These are phyloP conservation scores for Phaonia tiefii DNA, from an alignment of 2,888 invertebrate species.

Conservation along the genomic window DNA sequence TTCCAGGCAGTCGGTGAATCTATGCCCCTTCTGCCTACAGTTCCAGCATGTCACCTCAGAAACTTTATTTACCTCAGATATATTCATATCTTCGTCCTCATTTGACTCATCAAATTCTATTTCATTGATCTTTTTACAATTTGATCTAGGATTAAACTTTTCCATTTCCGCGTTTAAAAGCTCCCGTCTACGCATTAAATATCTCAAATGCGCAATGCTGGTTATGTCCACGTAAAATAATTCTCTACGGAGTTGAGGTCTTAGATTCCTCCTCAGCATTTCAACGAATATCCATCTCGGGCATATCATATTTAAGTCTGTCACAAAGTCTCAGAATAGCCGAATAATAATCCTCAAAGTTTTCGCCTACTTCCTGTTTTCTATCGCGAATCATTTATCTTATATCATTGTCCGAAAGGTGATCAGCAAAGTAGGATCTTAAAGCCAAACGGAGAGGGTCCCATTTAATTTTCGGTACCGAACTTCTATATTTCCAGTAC, in stretches of 20 bases:
- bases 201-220: neutral
- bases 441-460: neutral
- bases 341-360: neutral
- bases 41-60: conserved; percentile 35
- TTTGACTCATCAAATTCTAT: no score
- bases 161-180: neutral
- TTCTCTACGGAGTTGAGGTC: conserved; percentile 14
- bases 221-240: conserved; percentile 17
- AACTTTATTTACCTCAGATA: no score
- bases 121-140: neutral
- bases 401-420: conserved; percentile 1
- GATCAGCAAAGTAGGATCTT: conserved; percentile 10
- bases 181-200: neutral
- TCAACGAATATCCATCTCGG: neutral
- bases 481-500: conserved; percentile 3
- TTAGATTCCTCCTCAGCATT: conserved; percentile 9
- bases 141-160: neutral
- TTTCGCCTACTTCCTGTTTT: neutral
- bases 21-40: conserved; percentile 16
- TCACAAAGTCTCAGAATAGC: neutral
- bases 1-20: conserved; percentile 28
- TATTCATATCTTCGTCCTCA: no score
- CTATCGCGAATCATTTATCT: neutral
- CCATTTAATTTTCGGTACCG: neutral
- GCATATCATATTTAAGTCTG: neutral